A percentile compares a stretch with the other conserved stretches of the same genome.
Evolutionary conservation across 1,140 invertebrate genomes (phyloP).

Genomic region (Drosophila subobscura): DNA sequence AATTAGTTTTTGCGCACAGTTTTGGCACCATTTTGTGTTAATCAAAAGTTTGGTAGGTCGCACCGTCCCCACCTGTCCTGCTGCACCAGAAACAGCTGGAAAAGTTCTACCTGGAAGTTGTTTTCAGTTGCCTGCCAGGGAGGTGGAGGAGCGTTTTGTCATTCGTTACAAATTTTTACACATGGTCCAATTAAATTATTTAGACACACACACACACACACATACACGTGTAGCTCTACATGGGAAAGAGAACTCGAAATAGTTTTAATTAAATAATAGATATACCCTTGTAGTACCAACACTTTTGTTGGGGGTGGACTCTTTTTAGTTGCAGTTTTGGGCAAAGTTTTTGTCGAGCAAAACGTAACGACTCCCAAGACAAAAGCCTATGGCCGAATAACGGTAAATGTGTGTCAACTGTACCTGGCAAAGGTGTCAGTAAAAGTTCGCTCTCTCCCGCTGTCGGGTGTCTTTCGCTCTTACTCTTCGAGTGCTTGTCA

Average conservation of each 20-base stretch:
- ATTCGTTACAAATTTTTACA: constrained; percentile 72
- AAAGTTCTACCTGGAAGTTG: constrained; percentile 34
- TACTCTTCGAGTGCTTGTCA: constrained; percentile 23
- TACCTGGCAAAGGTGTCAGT: constrained; percentile 15
- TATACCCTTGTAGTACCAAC: constrained; percentile 16
- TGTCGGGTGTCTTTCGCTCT: neutral
- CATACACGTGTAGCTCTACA: neutral
- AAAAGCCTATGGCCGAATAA: constrained; percentile 52
- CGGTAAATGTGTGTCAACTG: constrained; percentile 60
- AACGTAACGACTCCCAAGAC: constrained; percentile 53
- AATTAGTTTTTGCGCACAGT: constrained; percentile 47
- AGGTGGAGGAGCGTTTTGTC: constrained; percentile 38
- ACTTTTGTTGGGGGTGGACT: constrained; percentile 41
- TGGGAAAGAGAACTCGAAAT: constrained; percentile 30
- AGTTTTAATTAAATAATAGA: constrained; percentile 78
- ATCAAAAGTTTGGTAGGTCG: constrained; percentile 59
- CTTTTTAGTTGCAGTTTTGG: constrained; percentile 3
- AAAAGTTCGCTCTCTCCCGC: neutral
- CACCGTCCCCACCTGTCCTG: constrained; percentile 3
- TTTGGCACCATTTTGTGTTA: constrained; percentile 53
- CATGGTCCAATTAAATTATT: constrained; percentile 77
- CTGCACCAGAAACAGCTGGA: constrained; percentile 5
- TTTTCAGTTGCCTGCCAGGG: neutral
- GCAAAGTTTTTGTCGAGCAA: constrained; percentile 52
- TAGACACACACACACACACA: constrained; percentile 49